These are phyloP conservation scores for Eulemur mongoz DNA, from an alignment of 2,797 vertebrate genomes.

Conservation along the genomic window DNA sequence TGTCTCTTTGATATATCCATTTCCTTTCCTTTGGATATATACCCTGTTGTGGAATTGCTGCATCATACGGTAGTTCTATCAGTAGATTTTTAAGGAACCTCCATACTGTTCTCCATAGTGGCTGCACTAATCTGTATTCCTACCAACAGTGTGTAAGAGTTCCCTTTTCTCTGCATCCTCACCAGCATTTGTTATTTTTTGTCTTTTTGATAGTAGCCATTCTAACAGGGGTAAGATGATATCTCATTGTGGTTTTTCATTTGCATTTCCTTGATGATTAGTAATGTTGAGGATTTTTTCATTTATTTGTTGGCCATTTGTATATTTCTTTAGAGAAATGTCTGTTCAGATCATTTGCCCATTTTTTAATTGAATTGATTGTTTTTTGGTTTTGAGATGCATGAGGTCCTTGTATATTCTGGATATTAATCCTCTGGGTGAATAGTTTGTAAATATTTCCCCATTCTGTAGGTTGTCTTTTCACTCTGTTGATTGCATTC, in stretches of 20 bases:
- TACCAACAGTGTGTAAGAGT: background rate
- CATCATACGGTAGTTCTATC: background rate
- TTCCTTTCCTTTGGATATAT: background rate
- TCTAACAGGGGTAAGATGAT: background rate
- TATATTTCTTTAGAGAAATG: background rate
- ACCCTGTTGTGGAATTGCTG: background rate
- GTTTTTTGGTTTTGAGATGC: background rate
- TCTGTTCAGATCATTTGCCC: background rate
- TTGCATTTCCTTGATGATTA: background rate
- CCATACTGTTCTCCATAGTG: background rate
- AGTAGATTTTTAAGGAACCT: background rate
- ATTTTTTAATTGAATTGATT: background rate
- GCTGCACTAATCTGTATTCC: background rate
- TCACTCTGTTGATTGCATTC: background rate
- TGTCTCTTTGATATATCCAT: background rate
- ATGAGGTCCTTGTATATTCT: background rate
- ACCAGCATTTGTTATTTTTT: background rate
- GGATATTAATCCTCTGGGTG: background rate
- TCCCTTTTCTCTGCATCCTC: background rate
- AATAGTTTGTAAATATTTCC: background rate
- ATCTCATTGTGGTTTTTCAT: background rate
- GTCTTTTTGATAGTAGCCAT: background rate
- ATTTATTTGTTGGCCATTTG: background rate
- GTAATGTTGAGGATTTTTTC: background rate
- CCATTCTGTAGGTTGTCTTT: background rate